Conservation (phyloP, 2,888 invertebrate species). For the Nephrotoma guestfalica region DNA sequence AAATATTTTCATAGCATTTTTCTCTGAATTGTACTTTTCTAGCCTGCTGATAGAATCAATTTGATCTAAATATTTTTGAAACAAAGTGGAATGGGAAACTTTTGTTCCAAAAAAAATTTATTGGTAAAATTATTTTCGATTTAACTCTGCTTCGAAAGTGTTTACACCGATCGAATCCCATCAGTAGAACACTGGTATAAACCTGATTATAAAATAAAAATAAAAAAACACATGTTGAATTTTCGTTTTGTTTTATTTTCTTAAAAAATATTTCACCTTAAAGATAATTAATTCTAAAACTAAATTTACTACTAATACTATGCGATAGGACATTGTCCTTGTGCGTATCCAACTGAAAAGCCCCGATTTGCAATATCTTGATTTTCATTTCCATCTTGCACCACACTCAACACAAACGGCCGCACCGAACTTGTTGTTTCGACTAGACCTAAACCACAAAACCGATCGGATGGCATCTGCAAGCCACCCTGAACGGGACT, state of each 20-base stretch:
- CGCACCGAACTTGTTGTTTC: slow-evolving; percentile 46
- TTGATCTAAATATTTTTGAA: too few species aligned
- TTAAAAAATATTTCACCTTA: not conserved
- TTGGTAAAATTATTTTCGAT: too few species aligned
- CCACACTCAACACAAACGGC: slow-evolving; percentile 61
- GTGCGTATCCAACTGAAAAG: slow-evolving; percentile 53
- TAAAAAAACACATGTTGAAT: not conserved
- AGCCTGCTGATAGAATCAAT: too few species aligned
- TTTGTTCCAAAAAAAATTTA: too few species aligned
- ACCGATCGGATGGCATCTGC: slow-evolving; percentile 44
- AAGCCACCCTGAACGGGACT: slow-evolving; percentile 40
- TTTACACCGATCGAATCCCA: too few species aligned
- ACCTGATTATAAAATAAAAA: not conserved
- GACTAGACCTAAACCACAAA: slow-evolving; percentile 59
- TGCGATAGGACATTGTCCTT: slow-evolving; percentile 42
- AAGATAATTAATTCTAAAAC: not conserved
- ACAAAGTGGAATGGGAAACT: too few species aligned
- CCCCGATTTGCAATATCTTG: slow-evolving; percentile 59
- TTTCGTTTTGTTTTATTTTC: not conserved
- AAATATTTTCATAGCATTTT: too few species aligned
- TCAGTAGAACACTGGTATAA: too few species aligned
- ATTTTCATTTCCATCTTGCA: slow-evolving; percentile 47
- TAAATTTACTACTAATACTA: slow-evolving; percentile 8
- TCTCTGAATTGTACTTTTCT: too few species aligned
- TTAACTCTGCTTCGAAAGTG: too few species aligned